Evolutionary conservation across 2,797 vertebrate species (phyloP).

Genomic region (Neopelma chrysocephalum): DNA sequence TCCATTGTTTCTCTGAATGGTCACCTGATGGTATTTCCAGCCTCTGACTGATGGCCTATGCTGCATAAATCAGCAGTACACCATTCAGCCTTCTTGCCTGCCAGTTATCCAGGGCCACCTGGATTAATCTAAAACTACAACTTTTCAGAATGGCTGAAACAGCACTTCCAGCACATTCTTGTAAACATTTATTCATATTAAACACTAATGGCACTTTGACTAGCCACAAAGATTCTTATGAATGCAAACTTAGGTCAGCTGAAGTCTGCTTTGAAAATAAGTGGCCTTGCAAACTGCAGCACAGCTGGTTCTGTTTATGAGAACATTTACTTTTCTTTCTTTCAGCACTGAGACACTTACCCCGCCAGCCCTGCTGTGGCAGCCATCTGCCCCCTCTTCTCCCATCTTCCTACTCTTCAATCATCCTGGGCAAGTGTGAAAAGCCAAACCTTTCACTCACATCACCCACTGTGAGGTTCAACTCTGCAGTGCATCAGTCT

Average conservation of each 20-base stretch:
- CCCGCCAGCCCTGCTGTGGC: not conserved
- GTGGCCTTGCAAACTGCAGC: not conserved
- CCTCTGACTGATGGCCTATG: not conserved
- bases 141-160: not conserved
- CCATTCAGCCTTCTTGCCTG: not conserved
- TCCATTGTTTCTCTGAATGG: not conserved
- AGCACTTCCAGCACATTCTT: not conserved
- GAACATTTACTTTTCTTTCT: conserved; percentile 3
- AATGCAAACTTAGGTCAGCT: not conserved
- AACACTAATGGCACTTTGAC: not conserved
- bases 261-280: conserved; percentile 10
- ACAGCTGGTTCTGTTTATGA: conserved; percentile 12
- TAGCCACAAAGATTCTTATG: not conserved
- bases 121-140: not conserved
- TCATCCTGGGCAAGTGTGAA: not conserved
- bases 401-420: not conserved
- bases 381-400: conserved; percentile 24
- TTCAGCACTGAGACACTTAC: not conserved
- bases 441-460: not conserved
- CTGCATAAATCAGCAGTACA: not conserved
- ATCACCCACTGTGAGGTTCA: not conserved
- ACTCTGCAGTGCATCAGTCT: not conserved
- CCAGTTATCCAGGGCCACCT: not conserved
- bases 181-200: not conserved
- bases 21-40: not conserved